A percentile compares a stretch with the other conserved stretches of the same genome.
These are phyloP conservation scores for Trinorchestia longiramus DNA, from an alignment of 1,140 invertebrate species.

Conservation along the genomic window DNA sequence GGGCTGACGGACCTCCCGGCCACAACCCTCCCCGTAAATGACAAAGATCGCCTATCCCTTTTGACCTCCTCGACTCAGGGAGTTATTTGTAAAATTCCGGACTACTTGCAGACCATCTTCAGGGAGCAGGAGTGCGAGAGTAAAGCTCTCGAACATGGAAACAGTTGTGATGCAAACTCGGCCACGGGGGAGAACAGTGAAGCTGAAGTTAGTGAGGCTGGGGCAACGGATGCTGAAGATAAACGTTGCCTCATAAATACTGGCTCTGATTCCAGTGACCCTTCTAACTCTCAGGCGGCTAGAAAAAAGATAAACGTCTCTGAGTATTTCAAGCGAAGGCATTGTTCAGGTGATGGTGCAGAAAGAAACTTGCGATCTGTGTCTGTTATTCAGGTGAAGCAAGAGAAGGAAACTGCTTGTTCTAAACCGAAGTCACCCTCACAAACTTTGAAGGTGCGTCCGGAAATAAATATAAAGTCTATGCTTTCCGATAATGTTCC, in stretches of 20 bases:
- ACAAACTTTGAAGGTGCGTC: background rate
- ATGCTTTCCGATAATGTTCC: conserved; percentile 29
- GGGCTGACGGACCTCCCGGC: background rate
- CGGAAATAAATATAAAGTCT: conserved; percentile 23
- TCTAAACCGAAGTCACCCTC: background rate
- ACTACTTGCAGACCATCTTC: conserved; percentile 6
- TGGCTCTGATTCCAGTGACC: background rate
- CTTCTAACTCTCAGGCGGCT: background rate
- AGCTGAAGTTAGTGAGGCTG: background rate
- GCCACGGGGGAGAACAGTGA: background rate
- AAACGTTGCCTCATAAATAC: background rate
- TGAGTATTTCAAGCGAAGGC: conserved; percentile 8
- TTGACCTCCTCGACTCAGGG: background rate
- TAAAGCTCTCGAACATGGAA: background rate
- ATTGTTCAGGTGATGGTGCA: background rate
- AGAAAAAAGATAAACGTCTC: background rate
- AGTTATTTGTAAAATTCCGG: background rate
- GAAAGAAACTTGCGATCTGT: background rate
- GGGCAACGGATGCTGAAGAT: background rate
- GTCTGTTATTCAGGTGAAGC: background rate
- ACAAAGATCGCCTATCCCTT: background rate
- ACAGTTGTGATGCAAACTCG: background rate
- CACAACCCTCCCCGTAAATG: background rate
- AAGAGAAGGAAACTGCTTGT: background rate
- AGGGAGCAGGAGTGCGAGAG: background rate